Conservation (phyloP, 2,888 invertebrate genomes). For the Lithosia quadra region DNA sequence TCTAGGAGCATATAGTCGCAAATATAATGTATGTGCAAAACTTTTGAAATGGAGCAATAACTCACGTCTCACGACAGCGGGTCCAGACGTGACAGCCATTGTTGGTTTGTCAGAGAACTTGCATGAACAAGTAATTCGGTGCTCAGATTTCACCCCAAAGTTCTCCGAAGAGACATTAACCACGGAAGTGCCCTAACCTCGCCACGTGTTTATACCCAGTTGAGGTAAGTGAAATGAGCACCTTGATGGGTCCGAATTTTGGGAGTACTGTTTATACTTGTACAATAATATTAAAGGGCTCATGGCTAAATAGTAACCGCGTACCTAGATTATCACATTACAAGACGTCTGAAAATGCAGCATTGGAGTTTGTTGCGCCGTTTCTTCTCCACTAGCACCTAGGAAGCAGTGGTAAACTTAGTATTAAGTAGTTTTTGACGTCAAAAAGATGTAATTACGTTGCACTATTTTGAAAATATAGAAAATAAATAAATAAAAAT, state of each 20-base stretch:
- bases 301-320: no score
- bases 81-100: neutral
- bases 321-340: no score
- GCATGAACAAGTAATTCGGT: slow-evolving; percentile 3
- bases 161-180: slow-evolving; percentile 7
- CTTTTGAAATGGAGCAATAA: neutral
- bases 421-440: no score
- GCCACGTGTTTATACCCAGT: neutral
- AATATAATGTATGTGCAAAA: neutral
- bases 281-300: no score
- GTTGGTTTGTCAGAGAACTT: slow-evolving; percentile 11
- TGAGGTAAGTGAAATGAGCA: neutral
- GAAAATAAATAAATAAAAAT: no score
- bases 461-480: no score
- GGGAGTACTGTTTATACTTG: no score
- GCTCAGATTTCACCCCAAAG: slow-evolving; percentile 5
- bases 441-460: no score
- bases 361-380: no score
- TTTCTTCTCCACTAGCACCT: no score
- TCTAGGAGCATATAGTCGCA: neutral
- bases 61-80: neutral
- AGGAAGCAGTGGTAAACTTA: no score
- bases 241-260: neutral
- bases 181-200: slow-evolving; percentile 7
- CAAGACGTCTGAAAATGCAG: no score